Evolutionary conservation across 2,113 vertebrate species (phyloP).

Genomic region (Xiphophorus maculatus): DNA sequence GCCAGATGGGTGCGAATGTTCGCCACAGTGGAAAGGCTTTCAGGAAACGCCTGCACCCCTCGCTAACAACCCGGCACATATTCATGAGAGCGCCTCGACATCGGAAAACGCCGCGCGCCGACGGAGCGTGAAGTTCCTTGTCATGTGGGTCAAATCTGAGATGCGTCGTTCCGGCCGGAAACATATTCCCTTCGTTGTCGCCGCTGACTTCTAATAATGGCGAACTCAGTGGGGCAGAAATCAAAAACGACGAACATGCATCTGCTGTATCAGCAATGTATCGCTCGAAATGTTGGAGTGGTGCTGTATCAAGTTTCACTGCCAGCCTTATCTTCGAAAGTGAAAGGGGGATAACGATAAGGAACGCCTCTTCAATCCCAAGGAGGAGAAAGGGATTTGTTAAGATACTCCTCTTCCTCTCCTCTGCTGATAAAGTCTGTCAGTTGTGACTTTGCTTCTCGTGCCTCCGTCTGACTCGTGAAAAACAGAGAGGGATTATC

Average conservation of each 20-base stretch:
- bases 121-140: conserved; percentile 12
- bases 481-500: conserved; percentile 52
- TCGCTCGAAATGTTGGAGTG: conserved; percentile 26
- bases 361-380: conserved; percentile 28
- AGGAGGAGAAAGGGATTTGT: conserved; percentile 43
- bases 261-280: conserved; percentile 47
- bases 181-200: conserved; percentile 51
- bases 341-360: conserved; percentile 31
- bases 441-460: conserved; percentile 55
- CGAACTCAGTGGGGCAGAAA: conserved; percentile 42
- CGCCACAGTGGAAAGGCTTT: conserved; percentile 9
- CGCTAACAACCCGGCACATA: background rate
- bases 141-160: conserved; percentile 42
- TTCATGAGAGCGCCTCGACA: conserved; percentile 4
- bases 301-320: conserved; percentile 13
- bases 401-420: conserved; percentile 27
- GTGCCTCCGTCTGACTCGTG: conserved; percentile 57
- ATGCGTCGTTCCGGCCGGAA: conserved; percentile 33
- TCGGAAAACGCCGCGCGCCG: conserved; percentile 6
- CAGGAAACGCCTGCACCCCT: background rate
- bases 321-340: conserved; percentile 36
- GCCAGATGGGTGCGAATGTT: background rate
- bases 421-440: conserved; percentile 64
- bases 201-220: conserved; percentile 43
- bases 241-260: conserved; percentile 49